Evolutionary conservation across 2,888 invertebrate species (phyloP), one percentile per base, ranked within the genome.

Genomic region (Drosophila barbarae): DNA sequence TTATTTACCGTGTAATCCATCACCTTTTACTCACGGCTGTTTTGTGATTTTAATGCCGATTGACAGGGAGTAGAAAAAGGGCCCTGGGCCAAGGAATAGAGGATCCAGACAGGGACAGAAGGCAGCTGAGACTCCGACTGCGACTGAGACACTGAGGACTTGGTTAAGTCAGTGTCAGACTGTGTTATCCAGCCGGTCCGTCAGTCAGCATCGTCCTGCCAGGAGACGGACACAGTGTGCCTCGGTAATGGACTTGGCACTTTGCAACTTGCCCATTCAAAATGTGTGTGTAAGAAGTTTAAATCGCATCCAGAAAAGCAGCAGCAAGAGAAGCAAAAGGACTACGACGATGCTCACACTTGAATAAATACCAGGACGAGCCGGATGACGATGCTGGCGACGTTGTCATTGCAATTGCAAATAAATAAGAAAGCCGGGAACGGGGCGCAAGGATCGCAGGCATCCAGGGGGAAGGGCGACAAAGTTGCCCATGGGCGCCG

Each of bases 221-320:
- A 59, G 42, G 42, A 56, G 54, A 63, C 50, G 53, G 63, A 52
- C 64, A 64, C 64, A 52, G 52, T 32, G 46, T 34, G 52, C 44
- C 65, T 52, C 71, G 76, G 78, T 79, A 79, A 79, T 79, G 79
- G 84, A 79, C 79, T 79, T 79, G 79, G 74, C 84, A 79, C 79
- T 79, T 79, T 79, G 79, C 79, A 79, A 82, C 84, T 79, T 74
- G 74, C 63, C 84, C 84, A 82, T 84, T 79, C 82, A 76, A 78
- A 76, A 63, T 82, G 84, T 79, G 84, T 84, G 79, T 84, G 83
- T 84, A 84, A 84, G 79, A 84, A 84, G 84, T 79, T 82, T 84
- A 79, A 79, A 84, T 82, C 79, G 76, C 83, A 79, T 82, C 82
- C 80, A 39, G 64, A 38, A 36, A 38, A 36, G 59, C 18, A 36